Percentiles rank a stretch among this genome's conserved stretches.
phyloP scores from a whole-genome alignment of 2,113 vertebrate genomes.

The Gnathochromis pfefferi region DNA sequence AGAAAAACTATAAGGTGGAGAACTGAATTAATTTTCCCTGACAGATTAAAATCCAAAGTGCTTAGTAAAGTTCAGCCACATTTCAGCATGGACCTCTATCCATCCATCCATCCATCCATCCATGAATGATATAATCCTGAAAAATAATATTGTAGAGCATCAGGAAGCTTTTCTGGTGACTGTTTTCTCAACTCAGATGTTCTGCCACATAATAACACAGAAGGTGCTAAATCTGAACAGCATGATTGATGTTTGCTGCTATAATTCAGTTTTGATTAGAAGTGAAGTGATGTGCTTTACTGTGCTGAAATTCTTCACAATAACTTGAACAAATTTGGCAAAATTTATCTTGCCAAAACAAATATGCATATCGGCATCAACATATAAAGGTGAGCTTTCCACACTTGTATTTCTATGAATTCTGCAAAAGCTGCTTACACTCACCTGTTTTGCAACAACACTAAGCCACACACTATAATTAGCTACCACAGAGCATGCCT shows the following conservation, averaged over 20 bases:
- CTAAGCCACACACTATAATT: neutral
- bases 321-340: neutral
- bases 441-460: neutral
- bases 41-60: neutral
- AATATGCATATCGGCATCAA: neutral
- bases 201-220: neutral
- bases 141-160: neutral
- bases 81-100: neutral
- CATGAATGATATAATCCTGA: neutral
- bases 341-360: neutral
- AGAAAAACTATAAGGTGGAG: neutral
- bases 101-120: no score
- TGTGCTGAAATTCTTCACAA: neutral
- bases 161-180: neutral
- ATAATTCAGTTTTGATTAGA: slow-evolving; percentile 7
- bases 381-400: neutral
- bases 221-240: neutral
- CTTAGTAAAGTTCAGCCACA: neutral
- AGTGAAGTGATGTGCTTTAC: neutral
- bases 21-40: neutral
- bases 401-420: neutral
- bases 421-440: neutral
- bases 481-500: neutral
- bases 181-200: neutral
- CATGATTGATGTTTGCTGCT: neutral